Evolutionary conservation across 35 echinoderm and acorn worm species (phyloP), one percentile per base, ranked within the genome.

Genomic region (Apostichopus parvimensis): DNA sequence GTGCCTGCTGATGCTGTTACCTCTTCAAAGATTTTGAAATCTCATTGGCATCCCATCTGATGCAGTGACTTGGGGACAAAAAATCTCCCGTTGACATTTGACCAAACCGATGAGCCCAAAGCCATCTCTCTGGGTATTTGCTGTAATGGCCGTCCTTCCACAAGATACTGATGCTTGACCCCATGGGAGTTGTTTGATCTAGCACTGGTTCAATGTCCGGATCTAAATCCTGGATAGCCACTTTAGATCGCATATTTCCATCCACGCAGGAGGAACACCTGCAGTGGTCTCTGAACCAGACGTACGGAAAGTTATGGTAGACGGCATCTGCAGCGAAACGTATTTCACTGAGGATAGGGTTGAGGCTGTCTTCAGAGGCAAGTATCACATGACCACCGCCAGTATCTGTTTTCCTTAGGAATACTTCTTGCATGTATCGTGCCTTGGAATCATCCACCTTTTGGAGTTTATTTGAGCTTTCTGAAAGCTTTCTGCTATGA

Each of bases 211-310:
- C 56, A 1, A 87, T 87, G 9, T 15, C 20, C 6, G 85, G 85
- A 45, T 87, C 85, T 71, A 87, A 26, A 87, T 87, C 26, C 59
- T 66, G 57, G 8, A 87, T 66, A 4, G 57, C 64, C 54, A 87
- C 83, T 28, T 25, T 68, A 13, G 86, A 88, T 24, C 17, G 86
- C 14, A 68, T 60, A 28, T n/a, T 72, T 1, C 34, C 22, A 73
- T 88, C 86, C 9, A 54, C 45, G 8, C 86, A 88, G 18, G 34
- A 53, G 45, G 86, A 4, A 13, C 86, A 71, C 64, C 86, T 20
- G 15, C 86, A 88, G 52, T 88, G 86, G 54, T 88, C 86, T 72
- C 86, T 23, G 8, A 88, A 66, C 86, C 86, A 88, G 15, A 60
- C 57, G n/a, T 88, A 88, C 10, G 86, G 86, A 53, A 52, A 88